phyloP scores from a whole-genome alignment of 2,888 invertebrate genomes.

The Drosophila robusta region DNA sequence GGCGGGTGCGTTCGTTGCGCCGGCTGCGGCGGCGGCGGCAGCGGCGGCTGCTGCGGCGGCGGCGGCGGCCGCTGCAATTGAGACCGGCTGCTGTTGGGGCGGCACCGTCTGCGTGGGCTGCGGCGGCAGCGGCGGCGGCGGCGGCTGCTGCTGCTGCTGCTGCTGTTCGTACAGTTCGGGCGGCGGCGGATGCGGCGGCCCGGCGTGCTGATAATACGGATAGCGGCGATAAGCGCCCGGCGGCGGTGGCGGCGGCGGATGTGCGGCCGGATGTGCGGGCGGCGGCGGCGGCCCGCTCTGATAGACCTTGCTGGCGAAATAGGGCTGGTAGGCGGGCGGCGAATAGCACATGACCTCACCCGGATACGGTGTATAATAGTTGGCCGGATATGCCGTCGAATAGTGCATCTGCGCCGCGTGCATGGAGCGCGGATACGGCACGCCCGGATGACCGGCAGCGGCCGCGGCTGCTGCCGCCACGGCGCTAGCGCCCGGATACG shows the following conservation, averaged over 20 bases:
- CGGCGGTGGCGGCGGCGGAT: slow-evolving; percentile 82
- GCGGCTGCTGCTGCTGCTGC: slow-evolving; percentile 73
- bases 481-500: slow-evolving; percentile 77
- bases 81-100: slow-evolving; percentile 44
- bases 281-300: slow-evolving; percentile 84
- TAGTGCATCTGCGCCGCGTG: slow-evolving; percentile 85
- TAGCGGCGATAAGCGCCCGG: slow-evolving; percentile 74
- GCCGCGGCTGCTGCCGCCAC: slow-evolving; percentile 83
- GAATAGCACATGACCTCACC: slow-evolving; percentile 86
- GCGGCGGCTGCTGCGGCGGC: slow-evolving; percentile 68
- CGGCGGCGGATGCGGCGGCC: slow-evolving; percentile 70
- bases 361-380: slow-evolving; percentile 84
- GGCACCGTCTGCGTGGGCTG: slow-evolving; percentile 52
- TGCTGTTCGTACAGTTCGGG: slow-evolving; percentile 84
- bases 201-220: slow-evolving; percentile 72
- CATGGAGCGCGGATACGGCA: slow-evolving; percentile 83
- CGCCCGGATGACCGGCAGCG: slow-evolving; percentile 82
- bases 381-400: slow-evolving; percentile 84
- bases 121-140: slow-evolving; percentile 28
- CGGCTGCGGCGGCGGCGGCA: slow-evolving; percentile 53
- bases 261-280: slow-evolving; percentile 70
- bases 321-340: slow-evolving; percentile 86
- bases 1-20: slow-evolving; percentile 52
- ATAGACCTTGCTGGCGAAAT: slow-evolving; percentile 86
- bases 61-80: slow-evolving; percentile 60